Percentiles rank a stretch among this genome's conserved stretches.
Conservation (phyloP, 2,888 invertebrate genomes). For the Aspidiotus rigidus region DNA sequence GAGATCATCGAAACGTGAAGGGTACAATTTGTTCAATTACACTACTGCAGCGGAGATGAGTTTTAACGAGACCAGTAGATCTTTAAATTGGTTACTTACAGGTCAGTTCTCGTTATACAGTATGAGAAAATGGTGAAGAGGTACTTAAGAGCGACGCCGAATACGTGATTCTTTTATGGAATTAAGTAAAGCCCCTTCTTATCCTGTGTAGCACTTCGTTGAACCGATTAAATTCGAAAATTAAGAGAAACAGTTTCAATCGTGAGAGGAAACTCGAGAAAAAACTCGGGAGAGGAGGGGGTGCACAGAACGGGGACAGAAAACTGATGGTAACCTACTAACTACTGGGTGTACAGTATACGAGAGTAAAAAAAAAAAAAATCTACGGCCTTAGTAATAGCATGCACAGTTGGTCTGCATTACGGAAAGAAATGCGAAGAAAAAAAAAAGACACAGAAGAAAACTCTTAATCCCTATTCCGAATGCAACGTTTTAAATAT, state of each 20-base stretch:
- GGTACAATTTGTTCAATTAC: not conserved
- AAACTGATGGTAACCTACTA: too few species aligned
- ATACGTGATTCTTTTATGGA: constrained; percentile 15
- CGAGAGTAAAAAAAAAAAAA: too few species aligned
- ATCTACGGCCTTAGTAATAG: too few species aligned
- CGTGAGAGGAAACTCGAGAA: too few species aligned
- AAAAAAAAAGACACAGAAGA: too few species aligned
- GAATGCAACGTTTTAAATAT: too few species aligned
- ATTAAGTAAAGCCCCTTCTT: constrained; percentile 5
- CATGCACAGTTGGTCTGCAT: too few species aligned
- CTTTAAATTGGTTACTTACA: constrained; percentile 20
- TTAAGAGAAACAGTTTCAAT: not conserved
- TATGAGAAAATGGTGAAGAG: constrained; percentile 13
- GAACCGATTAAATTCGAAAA: constrained; percentile 19
- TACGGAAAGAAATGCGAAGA: too few species aligned
- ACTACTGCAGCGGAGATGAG: not conserved
- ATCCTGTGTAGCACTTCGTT: constrained; percentile 12
- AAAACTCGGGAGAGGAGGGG: too few species aligned
- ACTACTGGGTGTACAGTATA: too few species aligned
- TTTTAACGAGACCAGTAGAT: constrained; percentile 10
- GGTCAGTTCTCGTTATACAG: constrained; percentile 13
- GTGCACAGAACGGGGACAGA: too few species aligned
- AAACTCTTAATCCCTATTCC: too few species aligned
- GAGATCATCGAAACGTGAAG: constrained; percentile 16
- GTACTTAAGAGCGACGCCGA: constrained; percentile 10